Base-by-base conservation (phyloP, 92 coral and sea anemone species). In the Nematostella vectensis region DNA sequence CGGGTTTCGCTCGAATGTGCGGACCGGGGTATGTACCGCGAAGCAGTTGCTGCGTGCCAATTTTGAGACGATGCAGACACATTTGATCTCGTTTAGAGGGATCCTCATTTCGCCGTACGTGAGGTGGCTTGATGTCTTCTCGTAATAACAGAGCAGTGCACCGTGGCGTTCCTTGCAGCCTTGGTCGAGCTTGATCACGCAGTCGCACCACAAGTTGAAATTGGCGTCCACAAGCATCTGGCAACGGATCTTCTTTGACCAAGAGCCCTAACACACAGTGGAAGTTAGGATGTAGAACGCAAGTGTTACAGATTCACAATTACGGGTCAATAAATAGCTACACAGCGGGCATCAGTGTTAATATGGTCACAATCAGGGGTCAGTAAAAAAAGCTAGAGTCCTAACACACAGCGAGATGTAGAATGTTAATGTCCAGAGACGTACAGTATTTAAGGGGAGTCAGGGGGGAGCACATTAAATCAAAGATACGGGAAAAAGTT, bases 191-290 rank as follows among this genome's bases (percentile, higher is more conserved):
- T 75, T 89, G 18, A 85, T 58, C 43, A 77, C 72, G 48, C 91
- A 77, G n/a, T 81, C 81, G 42, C 71, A 85, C 97, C 97, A 89
- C 31, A 81, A 39, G 59, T 85, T 85, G 63, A 63, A 77, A 38
- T 69, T 58, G 19, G 60, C 55, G 43, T 77, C 91, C 16, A 62
- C 13, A 8, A 85, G 61, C 31, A 89, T 57, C 57, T 69, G 76
- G 52, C 85, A 89, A 27, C 79, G 83, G 15, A 76, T 72, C 43
- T 83, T 86, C 71, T 89, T 86, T 24, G 77, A 89, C 97, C 97
- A 89, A 2, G 77, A 57, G 16, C 91, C 91, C 97, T 89, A 48
- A 4, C 60, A 29, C 25, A 13, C 4, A 13, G 11, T 20, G 18
- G 15, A 30, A 4, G n/a, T 15, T 29, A 13, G 12, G 23, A 37